Percentiles rank a stretch among this genome's conserved stretches.
Evolutionary conservation across 2,113 vertebrate species (phyloP).

Genomic region (Pimephales promelas): DNA sequence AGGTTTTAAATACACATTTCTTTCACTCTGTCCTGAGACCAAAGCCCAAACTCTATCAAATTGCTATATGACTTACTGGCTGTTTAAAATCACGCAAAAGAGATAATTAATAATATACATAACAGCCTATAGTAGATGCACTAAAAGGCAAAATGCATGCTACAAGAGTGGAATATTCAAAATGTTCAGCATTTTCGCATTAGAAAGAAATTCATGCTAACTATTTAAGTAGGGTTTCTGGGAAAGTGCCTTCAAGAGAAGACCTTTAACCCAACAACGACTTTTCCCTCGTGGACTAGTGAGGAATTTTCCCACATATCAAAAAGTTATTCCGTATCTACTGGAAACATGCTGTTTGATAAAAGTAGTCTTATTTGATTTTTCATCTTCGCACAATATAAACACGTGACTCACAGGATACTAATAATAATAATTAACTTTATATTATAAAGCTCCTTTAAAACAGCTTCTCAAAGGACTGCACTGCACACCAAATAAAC

Average conservation of each 20-base stretch:
- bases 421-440: too few relatives aligned
- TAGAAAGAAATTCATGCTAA: neutral
- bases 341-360: conserved; percentile 49
- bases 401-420: neutral
- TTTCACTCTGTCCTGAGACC: conserved; percentile 22
- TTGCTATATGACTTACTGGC: neutral
- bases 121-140: neutral
- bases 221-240: conserved; percentile 3
- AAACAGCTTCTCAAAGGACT: too few relatives aligned
- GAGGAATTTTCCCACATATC: conserved; percentile 67
- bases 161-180: neutral
- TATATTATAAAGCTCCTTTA: too few relatives aligned
- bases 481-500: too few relatives aligned
- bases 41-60: conserved; percentile 9
- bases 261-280: conserved; percentile 33
- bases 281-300: conserved; percentile 51
- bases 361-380: conserved; percentile 28
- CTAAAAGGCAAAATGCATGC: neutral
- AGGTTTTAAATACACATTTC: conserved; percentile 58
- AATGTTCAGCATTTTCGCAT: neutral
- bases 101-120: neutral
- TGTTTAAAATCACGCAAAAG: conserved; percentile 19
- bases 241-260: conserved; percentile 24
- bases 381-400: neutral
- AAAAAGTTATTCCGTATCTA: conserved; percentile 49